Evolutionary conservation across 2,797 vertebrate species (phyloP).

Genomic region (Lacerta agilis): DNA sequence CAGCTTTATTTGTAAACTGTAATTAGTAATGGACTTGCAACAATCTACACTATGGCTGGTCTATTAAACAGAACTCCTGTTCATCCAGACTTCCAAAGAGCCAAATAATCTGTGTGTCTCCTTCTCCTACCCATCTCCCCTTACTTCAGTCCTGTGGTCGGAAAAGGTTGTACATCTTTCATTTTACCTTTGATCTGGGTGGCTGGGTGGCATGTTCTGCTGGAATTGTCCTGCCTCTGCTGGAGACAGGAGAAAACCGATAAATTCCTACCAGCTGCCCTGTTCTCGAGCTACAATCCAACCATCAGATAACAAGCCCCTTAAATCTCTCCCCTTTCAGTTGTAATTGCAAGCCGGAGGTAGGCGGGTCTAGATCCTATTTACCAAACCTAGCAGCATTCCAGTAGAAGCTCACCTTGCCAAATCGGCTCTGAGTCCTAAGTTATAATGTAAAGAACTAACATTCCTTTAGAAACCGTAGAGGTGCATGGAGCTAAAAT

Average conservation of each 20-base stretch:
- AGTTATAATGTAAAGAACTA: background rate
- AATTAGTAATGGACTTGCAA: background rate
- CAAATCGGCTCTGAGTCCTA: constrained; percentile 10
- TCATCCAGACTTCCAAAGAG: background rate
- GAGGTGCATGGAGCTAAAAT: background rate
- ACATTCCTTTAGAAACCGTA: background rate
- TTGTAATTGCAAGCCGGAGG: background rate
- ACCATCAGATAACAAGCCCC: background rate
- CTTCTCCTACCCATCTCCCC: background rate
- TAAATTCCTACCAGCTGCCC: background rate
- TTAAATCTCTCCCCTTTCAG: background rate
- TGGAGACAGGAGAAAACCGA: background rate
- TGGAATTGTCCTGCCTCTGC: background rate
- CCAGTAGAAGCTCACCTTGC: background rate
- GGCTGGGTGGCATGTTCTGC: background rate
- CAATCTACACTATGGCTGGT: too few relatives aligned
- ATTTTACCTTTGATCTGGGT: constrained; percentile 4
- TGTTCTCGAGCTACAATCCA: background rate
- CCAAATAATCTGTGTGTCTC: background rate
- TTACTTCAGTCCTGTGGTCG: background rate
- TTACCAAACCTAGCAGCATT: rapidly evolving
- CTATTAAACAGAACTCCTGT: background rate
- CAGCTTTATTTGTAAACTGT: background rate
- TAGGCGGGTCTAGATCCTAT: background rate
- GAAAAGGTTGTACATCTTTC: background rate